Evolutionary conservation across 2,113 vertebrate genomes (phyloP).

Genomic region (Glareola pratincola): DNA sequence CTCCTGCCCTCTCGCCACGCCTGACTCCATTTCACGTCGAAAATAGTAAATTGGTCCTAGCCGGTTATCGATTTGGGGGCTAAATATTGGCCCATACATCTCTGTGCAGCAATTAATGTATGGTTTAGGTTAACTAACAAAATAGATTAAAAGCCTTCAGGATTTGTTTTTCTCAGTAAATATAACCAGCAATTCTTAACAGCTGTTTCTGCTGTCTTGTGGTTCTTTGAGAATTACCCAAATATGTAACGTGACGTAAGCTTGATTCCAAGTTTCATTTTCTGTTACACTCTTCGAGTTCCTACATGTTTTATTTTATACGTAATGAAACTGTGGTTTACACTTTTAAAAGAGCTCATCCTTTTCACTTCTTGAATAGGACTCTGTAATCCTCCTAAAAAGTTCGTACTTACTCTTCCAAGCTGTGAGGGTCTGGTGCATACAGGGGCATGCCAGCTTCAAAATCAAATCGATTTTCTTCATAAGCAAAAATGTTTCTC

Average conservation of each 20-base stretch:
- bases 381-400: not conserved
- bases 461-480: not conserved
- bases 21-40: not conserved
- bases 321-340: not conserved
- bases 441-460: not conserved
- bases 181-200: not conserved
- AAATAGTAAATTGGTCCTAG: not conserved
- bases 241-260: not conserved
- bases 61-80: not conserved
- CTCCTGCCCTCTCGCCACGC: not conserved
- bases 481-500: not conserved
- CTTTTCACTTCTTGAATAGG: not conserved
- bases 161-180: not conserved
- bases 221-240: not conserved
- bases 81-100: not conserved
- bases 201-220: not conserved
- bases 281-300: not conserved
- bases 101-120: not conserved
- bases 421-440: not conserved
- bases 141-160: not conserved
- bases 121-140: not conserved
- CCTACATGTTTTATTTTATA: not conserved
- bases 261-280: not conserved
- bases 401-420: not conserved
- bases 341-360: not conserved